These are phyloP conservation scores for Trinorchestia longiramus DNA, from an alignment of 1,140 invertebrate species.

Conservation along the genomic window DNA sequence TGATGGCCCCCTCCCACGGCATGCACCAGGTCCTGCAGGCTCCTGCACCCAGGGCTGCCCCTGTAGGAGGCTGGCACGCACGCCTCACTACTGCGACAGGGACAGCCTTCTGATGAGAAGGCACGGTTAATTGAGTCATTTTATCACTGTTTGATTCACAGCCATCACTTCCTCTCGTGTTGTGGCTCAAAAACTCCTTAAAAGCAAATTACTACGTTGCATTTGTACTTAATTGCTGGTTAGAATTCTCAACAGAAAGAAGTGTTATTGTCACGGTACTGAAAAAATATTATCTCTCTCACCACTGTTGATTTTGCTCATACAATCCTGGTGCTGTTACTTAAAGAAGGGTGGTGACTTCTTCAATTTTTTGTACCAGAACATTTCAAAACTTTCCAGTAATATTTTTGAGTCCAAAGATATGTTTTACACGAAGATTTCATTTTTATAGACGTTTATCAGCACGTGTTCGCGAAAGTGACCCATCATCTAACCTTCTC, in stretches of 20 bases:
- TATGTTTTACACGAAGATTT: background rate
- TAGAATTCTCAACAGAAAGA: background rate
- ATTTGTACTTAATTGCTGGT: background rate
- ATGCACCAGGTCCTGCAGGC: no score
- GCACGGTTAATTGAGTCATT: constrained; percentile 15
- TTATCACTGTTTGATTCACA: background rate
- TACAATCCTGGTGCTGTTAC: background rate
- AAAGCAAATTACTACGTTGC: background rate
- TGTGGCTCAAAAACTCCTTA: background rate
- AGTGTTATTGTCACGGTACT: background rate
- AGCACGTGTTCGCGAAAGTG: background rate
- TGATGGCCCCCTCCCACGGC: no score
- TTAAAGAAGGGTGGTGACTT: background rate
- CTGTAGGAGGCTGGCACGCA: background rate
- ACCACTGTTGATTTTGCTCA: background rate
- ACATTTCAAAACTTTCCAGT: background rate
- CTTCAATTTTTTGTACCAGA: background rate
- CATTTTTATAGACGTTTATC: background rate
- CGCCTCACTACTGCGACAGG: background rate
- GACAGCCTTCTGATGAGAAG: background rate
- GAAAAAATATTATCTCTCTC: background rate
- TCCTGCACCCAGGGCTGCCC: no score
- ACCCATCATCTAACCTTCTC: constrained; percentile 5
- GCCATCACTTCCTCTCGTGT: background rate
- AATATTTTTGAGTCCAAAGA: background rate